Percentiles rank a stretch among this genome's conserved stretches.
Evolutionary conservation across 2,113 vertebrate genomes (phyloP).

Genomic region (Gopherus flavomarginatus): DNA sequence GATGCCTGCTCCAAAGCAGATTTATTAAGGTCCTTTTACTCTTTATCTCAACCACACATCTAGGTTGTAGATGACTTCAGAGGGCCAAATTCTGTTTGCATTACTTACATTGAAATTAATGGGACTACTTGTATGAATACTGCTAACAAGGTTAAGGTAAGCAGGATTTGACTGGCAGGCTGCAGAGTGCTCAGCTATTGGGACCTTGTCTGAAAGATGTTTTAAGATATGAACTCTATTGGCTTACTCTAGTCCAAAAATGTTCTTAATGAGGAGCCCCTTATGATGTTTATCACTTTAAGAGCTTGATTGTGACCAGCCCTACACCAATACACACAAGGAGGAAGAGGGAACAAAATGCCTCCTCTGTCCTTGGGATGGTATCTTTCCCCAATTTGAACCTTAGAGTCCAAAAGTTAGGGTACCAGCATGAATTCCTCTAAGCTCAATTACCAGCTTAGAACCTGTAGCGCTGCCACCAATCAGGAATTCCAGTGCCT

Average conservation of each 20-base stretch:
- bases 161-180: background rate
- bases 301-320: background rate
- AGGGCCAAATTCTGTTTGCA: conserved; percentile 10
- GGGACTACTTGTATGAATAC: background rate
- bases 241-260: conserved; percentile 1
- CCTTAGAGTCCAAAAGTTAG: too few relatives aligned
- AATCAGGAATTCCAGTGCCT: too few relatives aligned
- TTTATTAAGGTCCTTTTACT: background rate
- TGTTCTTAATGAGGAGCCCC: background rate
- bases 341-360: background rate
- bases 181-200: background rate
- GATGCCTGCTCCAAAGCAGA: background rate
- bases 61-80: background rate
- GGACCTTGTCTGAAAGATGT: background rate
- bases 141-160: background rate
- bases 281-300: background rate
- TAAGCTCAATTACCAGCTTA: too few relatives aligned
- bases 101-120: background rate
- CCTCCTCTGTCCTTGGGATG: background rate
- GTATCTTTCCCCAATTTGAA: too few relatives aligned
- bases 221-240: background rate
- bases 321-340: background rate
- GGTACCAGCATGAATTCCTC: too few relatives aligned
- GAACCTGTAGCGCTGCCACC: too few relatives aligned
- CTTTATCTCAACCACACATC: background rate